Evolutionary conservation across 2,888 invertebrate genomes (phyloP).

Genomic region (Acleris emargana): DNA sequence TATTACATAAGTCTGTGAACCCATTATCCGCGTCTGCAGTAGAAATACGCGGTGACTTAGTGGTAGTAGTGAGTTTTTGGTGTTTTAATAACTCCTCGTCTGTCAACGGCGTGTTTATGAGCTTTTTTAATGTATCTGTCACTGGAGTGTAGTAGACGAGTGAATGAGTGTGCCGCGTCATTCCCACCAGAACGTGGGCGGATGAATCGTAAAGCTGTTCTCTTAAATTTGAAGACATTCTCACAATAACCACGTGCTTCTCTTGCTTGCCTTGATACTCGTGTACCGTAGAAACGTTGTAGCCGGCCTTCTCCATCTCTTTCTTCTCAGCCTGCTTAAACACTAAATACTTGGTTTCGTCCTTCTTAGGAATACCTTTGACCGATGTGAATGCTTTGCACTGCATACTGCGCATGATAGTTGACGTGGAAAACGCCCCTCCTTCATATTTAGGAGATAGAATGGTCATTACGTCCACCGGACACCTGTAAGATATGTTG

Average conservation of each 20-base stretch:
- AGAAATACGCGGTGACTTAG: background rate
- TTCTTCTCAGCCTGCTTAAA: constrained; percentile 33
- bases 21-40: too few relatives aligned
- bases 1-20: too few relatives aligned
- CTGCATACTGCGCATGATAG: constrained; percentile 14
- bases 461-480: constrained; percentile 27
- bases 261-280: constrained; percentile 32
- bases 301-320: constrained; percentile 21
- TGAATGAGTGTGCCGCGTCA: constrained; percentile 20
- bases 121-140: constrained; percentile 13
- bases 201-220: constrained; percentile 26
- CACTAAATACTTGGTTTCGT: constrained; percentile 27
- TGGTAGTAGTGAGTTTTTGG: background rate
- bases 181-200: constrained; percentile 26
- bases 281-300: constrained; percentile 30
- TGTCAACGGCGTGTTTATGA: constrained; percentile 8
- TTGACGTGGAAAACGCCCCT: constrained; percentile 28
- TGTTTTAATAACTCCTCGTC: constrained; percentile 10
- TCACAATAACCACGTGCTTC: constrained; percentile 22
- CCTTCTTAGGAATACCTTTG: constrained; percentile 7
- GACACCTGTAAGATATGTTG: constrained; percentile 30
- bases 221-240: constrained; percentile 18
- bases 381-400: constrained; percentile 21
- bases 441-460: constrained; percentile 17
- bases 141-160: constrained; percentile 31